Conservation (phyloP, 1,140 invertebrate species). For the Trachymyrmex cornetzi region DNA sequence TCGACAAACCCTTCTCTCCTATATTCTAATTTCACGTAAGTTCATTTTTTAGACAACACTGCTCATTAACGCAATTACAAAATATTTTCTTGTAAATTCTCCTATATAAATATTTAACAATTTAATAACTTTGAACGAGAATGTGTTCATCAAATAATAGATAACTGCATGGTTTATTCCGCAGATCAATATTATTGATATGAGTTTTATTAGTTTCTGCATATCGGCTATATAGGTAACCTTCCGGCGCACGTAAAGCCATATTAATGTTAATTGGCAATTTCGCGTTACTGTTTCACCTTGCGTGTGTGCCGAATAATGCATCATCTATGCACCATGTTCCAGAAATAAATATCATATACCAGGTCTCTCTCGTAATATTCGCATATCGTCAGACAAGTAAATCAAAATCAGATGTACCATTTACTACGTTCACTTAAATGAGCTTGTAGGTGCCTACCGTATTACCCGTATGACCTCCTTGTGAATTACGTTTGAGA, state of each 20-base stretch:
- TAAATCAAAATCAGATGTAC: slow-evolving; percentile 30
- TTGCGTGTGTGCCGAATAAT: slow-evolving; percentile 42
- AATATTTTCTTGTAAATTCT: background rate
- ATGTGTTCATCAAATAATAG: background rate
- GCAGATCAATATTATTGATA: slow-evolving; percentile 7
- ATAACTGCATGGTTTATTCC: slow-evolving; percentile 11
- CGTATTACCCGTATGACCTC: slow-evolving; percentile 4
- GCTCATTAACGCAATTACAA: background rate
- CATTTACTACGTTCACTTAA: background rate
- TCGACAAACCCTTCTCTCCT: background rate
- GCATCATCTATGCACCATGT: slow-evolving; percentile 49
- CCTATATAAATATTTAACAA: background rate
- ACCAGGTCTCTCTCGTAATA: slow-evolving; percentile 13
- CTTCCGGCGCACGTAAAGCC: slow-evolving; percentile 18
- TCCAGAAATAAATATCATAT: slow-evolving; percentile 42
- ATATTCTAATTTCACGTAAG: background rate
- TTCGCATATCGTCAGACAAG: background rate
- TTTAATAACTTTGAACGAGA: background rate
- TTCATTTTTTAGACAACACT: background rate
- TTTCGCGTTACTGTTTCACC: slow-evolving; percentile 38
- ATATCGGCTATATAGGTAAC: slow-evolving; percentile 32
- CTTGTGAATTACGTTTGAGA: background rate
- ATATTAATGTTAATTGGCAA: slow-evolving; percentile 58
- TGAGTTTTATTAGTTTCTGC: slow-evolving; percentile 44
- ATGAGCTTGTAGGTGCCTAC: background rate